Conservation (phyloP, 2,888 invertebrate species). For the Drosophila kuntzei region DNA sequence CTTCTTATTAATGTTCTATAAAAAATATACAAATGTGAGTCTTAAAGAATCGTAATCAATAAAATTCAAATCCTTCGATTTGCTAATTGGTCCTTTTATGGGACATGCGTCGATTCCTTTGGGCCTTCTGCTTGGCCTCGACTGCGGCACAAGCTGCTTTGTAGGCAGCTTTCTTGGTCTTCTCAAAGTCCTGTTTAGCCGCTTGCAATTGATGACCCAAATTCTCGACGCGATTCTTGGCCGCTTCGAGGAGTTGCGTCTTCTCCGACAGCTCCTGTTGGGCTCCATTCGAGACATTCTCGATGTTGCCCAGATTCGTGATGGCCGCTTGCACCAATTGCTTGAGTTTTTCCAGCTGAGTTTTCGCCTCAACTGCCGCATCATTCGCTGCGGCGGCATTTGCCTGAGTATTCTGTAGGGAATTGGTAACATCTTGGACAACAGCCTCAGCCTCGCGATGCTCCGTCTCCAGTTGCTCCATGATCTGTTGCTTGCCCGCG, state of each 20-base stretch:
- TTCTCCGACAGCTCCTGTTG: conserved; percentile 89
- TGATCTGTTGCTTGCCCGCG: conserved; percentile 89
- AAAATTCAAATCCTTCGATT: background rate
- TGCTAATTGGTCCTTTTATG: background rate
- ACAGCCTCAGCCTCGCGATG: conserved; percentile 89
- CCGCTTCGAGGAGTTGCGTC: conserved; percentile 89
- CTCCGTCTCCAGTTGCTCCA: conserved; percentile 89
- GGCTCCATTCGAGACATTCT: conserved; percentile 88
- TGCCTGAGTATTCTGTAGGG: conserved; percentile 88
- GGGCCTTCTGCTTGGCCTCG: conserved; percentile 87
- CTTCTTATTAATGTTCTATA: background rate
- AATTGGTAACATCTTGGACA: conserved; percentile 88
- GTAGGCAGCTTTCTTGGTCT: conserved; percentile 90
- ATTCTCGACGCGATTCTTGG: conserved; percentile 88
- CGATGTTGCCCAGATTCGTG: conserved; percentile 87
- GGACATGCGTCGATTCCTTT: conserved; percentile 38
- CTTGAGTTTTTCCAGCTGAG: conserved; percentile 86
- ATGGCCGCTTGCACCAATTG: conserved; percentile 86
- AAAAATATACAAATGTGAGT: conserved; percentile 8
- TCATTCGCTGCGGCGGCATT: conserved; percentile 88
- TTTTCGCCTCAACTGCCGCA: conserved; percentile 88
- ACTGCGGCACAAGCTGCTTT: conserved; percentile 90
- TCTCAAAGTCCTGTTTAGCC: conserved; percentile 88
- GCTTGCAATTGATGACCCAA: conserved; percentile 88
- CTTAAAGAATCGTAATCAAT: background rate